Percentiles rank a stretch among this genome's conserved stretches.
Evolutionary conservation across 2,888 invertebrate genomes (phyloP).

Genomic region (Oscheius sp.): DNA sequence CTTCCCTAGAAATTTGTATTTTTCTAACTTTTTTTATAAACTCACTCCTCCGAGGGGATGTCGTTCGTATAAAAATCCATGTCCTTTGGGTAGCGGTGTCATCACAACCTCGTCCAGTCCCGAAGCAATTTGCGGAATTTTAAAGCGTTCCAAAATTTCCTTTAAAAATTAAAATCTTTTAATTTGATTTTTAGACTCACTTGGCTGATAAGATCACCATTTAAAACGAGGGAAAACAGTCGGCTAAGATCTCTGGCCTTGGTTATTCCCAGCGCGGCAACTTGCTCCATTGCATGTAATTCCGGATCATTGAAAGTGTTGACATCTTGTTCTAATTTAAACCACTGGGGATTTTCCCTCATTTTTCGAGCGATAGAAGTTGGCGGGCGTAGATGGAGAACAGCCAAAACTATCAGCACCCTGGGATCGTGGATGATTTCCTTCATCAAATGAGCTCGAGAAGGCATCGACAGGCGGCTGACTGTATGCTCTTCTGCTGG

Average conservation of each 20-base stretch:
- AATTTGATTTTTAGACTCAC: slow-evolving; percentile 17
- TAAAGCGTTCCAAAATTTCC: slow-evolving; percentile 60
- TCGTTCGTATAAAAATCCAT: slow-evolving; percentile 71
- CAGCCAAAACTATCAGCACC: slow-evolving; percentile 65
- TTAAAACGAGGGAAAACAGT: slow-evolving; percentile 66
- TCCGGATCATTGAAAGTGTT: slow-evolving; percentile 71
- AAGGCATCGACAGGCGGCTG: slow-evolving; percentile 67
- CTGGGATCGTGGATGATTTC: slow-evolving; percentile 70
- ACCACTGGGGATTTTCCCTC: slow-evolving; percentile 67
- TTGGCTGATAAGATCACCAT: slow-evolving; percentile 64
- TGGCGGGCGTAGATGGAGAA: slow-evolving; percentile 61
- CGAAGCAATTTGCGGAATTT: slow-evolving; percentile 59
- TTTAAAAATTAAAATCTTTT: too few relatives aligned
- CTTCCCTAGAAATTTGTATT: slow-evolving; percentile 52
- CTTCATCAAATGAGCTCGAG: slow-evolving; percentile 59
- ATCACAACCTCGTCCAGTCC: slow-evolving; percentile 64
- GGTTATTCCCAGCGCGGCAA: slow-evolving; percentile 64
- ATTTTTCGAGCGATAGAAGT: slow-evolving; percentile 63
- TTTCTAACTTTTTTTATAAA: not conserved
- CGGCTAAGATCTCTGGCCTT: slow-evolving; percentile 68
- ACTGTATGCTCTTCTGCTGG: slow-evolving; percentile 68
- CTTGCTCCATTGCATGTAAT: slow-evolving; percentile 68
- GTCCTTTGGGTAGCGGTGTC: slow-evolving; percentile 67
- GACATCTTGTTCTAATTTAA: slow-evolving; percentile 65
- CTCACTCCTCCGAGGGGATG: slow-evolving; percentile 66